Evolutionary conservation across 1,140 invertebrate genomes (phyloP).

Genomic region (Charaxes varanes): DNA sequence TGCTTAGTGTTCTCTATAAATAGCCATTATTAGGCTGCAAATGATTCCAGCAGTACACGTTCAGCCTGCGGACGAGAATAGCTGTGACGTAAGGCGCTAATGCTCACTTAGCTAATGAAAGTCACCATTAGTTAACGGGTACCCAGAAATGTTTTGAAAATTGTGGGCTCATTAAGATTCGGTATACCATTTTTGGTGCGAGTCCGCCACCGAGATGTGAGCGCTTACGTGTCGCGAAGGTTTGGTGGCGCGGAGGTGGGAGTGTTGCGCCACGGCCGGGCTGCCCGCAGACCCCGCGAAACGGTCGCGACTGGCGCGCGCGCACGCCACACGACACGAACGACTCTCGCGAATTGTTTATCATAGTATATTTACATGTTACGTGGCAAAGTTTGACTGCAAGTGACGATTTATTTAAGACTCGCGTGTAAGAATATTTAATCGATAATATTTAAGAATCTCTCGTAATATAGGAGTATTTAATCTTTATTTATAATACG

Average conservation of each 20-base stretch:
- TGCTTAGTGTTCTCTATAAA: neutral
- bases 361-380: conserved; percentile 25
- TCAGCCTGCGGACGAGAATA: neutral
- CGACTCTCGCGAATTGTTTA: conserved; percentile 64
- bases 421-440: conserved; percentile 44
- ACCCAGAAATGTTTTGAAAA: conserved; percentile 15
- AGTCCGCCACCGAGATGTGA: conserved; percentile 58
- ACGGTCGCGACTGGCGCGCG: conserved; percentile 59
- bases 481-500: conserved; percentile 27
- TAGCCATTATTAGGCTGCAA: neutral
- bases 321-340: conserved; percentile 61
- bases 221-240: conserved; percentile 69
- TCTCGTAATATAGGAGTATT: conserved; percentile 35
- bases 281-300: conserved; percentile 54
- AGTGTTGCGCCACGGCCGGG: conserved; percentile 21
- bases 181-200: conserved; percentile 62
- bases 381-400: conserved; percentile 60
- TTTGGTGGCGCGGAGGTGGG: conserved; percentile 37
- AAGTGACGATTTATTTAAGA: conserved; percentile 46
- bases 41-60: neutral
- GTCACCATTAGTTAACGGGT: conserved; percentile 3
- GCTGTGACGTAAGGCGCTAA: neutral
- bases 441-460: conserved; percentile 55
- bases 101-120: neutral
- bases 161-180: conserved; percentile 39